Evolutionary conservation across 2,888 invertebrate species (phyloP).

Genomic region (Melolontha melolontha): DNA sequence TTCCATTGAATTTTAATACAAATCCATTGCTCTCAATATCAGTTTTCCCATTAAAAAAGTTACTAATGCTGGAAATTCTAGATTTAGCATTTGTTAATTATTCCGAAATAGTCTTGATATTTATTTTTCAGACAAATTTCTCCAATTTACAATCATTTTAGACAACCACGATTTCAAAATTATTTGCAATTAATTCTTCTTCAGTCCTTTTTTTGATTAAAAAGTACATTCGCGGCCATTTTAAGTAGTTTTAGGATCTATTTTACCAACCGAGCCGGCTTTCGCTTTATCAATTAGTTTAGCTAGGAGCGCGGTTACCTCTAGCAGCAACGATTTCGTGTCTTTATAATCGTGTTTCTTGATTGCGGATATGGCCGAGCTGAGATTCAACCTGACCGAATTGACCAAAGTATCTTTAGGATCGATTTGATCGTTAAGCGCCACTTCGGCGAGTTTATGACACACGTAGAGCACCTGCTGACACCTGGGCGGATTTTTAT

Average conservation of each 20-base stretch:
- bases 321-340: conserved; percentile 57
- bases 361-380: conserved; percentile 60
- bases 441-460: conserved; percentile 70
- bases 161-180: no score
- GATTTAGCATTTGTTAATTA: no score
- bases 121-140: no score
- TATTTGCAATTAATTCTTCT: no score
- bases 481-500: conserved; percentile 70
- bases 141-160: no score
- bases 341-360: conserved; percentile 63
- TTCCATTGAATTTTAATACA: no score
- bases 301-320: conserved; percentile 58
- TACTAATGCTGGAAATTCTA: no score
- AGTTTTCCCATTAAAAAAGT: no score
- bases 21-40: no score
- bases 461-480: conserved; percentile 75
- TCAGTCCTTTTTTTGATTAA: no score
- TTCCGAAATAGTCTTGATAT: no score
- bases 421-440: conserved; percentile 66
- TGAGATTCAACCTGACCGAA: conserved; percentile 59
- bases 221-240: no score
- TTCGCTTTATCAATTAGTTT: conserved; percentile 53
- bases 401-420: conserved; percentile 56
- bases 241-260: conserved; percentile 25
- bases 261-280: conserved; percentile 33